Conservation (phyloP, 2,113 vertebrate species). For the Elgaria multicarinata region DNA sequence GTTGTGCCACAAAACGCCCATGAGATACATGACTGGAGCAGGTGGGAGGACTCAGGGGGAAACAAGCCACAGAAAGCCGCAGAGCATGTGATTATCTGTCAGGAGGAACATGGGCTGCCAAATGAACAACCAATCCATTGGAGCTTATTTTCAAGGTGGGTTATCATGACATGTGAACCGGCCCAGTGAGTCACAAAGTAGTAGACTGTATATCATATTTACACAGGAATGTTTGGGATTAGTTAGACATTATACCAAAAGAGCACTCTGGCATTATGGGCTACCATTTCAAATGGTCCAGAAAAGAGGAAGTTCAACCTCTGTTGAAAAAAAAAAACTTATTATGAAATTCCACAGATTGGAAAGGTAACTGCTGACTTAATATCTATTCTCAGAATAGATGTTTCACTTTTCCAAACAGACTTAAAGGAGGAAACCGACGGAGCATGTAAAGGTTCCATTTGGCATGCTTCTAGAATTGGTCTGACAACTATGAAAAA, state of each 20-base stretch:
- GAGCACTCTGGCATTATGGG: neutral
- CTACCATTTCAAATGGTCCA: neutral
- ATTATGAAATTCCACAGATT: neutral
- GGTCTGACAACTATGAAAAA: neutral
- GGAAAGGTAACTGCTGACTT: neutral
- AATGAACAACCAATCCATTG: too few relatives aligned
- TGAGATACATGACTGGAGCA: too few relatives aligned
- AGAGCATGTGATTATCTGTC: too few relatives aligned
- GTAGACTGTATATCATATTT: neutral
- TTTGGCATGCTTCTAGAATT: neutral
- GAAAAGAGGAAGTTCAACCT: neutral
- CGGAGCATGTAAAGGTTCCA: neutral
- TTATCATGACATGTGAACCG: too few relatives aligned
- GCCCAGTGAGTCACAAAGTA: neutral
- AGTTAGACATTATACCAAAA: neutral
- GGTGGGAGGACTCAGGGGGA: too few relatives aligned
- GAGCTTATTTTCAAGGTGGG: too few relatives aligned
- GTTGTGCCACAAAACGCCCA: too few relatives aligned
- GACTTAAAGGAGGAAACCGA: neutral
- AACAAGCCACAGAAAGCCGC: too few relatives aligned
- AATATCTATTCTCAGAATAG: neutral
- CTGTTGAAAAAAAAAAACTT: neutral
- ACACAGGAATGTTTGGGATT: fast-evolving
- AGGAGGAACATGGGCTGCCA: too few relatives aligned
- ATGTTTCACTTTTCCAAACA: neutral